Evolutionary conservation across 2,888 invertebrate species (phyloP).

Genomic region (Tholera decimalis): DNA sequence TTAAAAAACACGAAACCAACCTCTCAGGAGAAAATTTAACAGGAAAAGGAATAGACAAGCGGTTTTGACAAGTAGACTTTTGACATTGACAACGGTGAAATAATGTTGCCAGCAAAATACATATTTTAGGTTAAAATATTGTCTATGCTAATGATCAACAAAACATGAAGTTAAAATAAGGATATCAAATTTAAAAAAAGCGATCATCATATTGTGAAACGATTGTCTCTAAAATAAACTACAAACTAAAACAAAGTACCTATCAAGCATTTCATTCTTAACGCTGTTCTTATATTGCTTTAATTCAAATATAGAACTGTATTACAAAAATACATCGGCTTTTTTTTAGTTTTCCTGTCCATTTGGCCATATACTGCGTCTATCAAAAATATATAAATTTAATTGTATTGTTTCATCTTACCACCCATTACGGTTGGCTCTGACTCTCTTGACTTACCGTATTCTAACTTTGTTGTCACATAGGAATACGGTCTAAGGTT

Average conservation of each 20-base stretch:
- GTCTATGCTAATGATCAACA: constrained; percentile 17
- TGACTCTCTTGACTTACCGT: no score
- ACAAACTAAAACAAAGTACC: no score
- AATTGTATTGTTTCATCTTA: no score
- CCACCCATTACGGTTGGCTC: no score
- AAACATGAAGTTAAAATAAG: background rate
- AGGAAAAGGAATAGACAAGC: constrained; percentile 89
- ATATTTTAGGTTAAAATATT: background rate
- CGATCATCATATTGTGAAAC: no score
- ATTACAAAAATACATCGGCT: background rate
- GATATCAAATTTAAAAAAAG: background rate
- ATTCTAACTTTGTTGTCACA: background rate
- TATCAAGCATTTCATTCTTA: no score
- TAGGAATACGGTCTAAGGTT: no score
- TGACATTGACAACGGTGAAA: constrained; percentile 70
- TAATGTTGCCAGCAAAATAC: constrained; percentile 57
- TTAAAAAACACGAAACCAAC: constrained; percentile 86
- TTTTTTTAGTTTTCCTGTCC: background rate
- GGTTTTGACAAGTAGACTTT: constrained; percentile 74
- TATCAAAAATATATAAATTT: no score
- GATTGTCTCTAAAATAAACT: no score
- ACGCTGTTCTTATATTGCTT: no score
- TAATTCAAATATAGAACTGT: no score
- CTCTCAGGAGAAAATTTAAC: constrained; percentile 86
- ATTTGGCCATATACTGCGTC: background rate